Evolutionary conservation across 2,113 vertebrate genomes (phyloP), one percentile per base, ranked within the genome.

Genomic region (Sigmodon hispidus): DNA sequence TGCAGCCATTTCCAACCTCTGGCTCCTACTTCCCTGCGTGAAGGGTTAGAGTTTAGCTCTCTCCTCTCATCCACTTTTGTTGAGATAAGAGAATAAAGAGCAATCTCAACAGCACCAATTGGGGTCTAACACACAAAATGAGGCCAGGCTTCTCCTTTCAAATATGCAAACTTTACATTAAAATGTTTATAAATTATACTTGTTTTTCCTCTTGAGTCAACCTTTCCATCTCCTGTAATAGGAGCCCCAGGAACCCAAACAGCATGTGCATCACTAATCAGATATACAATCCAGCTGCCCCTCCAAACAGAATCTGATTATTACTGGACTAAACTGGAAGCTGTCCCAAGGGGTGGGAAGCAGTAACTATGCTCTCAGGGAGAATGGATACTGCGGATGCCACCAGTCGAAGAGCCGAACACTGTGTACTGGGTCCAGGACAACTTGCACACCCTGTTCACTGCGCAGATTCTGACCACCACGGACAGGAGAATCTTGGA

Each of bases 321-420:
- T 97, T 73, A 94, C 43, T 40, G 80, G 94, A 80, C 59, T 65
- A 65, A 85, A 96, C 94, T 65, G 87, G 50, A 11, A 22, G 75
- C 65, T 92, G 93, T 93, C 81, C 76, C 92, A 75, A 45, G 92
- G n/a, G 22, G 76, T 34, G 8, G 87, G 61, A 29, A 93, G 76
- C 69, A 80, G 75, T 75, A 76, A 89, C 97, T 99, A 99, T 72
- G 98, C 98, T 90, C 98, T 98, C 7, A 98, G 92, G 45, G 99
- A 99, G 94, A 98, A 99, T 16, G 99, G 99, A 95, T 99, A 99
- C 97, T 99, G 99, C 0, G 99, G 99, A 96, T 99, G 99, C 99
- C 99, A 99, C 99, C 99, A 99, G 98, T 99, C 99, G 96, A 99
- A 98, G 95, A 99, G 98, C 70, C 98, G 98, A 73, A 99, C 99